Evolutionary conservation across 92 coral and sea anemone species (phyloP).

Genomic region (Palythoa grandiflora): DNA sequence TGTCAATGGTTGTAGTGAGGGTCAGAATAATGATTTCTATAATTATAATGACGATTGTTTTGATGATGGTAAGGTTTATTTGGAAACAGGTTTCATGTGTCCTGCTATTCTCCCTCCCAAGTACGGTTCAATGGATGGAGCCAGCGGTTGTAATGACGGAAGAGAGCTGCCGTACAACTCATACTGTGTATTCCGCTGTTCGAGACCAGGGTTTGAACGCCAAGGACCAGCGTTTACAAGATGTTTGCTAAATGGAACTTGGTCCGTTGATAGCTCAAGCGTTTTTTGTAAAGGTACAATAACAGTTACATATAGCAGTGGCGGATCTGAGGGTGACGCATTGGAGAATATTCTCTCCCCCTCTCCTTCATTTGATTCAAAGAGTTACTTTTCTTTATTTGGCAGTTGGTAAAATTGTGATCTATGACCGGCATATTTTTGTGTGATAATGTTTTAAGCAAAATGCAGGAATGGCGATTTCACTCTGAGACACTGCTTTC

Average conservation of each 20-base stretch:
- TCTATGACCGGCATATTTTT: too few species aligned
- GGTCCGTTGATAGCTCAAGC: slow-evolving; percentile 17
- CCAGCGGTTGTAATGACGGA: not conserved
- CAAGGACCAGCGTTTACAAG: not conserved
- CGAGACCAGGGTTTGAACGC: not conserved
- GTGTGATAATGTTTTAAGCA: too few species aligned
- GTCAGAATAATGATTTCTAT: too few species aligned
- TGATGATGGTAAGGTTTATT: not conserved
- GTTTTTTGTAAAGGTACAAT: slow-evolving; percentile 6
- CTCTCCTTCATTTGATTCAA: too few species aligned
- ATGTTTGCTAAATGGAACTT: slow-evolving; percentile 25
- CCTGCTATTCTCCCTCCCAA: slow-evolving; percentile 23
- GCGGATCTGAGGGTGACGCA: too few species aligned
- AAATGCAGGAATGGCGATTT: too few species aligned
- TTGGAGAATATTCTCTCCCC: too few species aligned
- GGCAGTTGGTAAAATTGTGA: too few species aligned
- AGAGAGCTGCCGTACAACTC: slow-evolving; percentile 24
- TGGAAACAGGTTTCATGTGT: slow-evolving; percentile 11
- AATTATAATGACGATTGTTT: not conserved
- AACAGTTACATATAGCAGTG: not conserved
- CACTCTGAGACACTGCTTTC: too few species aligned
- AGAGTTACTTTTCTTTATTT: too few species aligned
- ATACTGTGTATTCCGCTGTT: slow-evolving; percentile 20
- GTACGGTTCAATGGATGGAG: slow-evolving; percentile 16
- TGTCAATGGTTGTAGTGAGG: too few species aligned